Evolutionary conservation across 1,140 invertebrate species (phyloP).

Genomic region (Patella vulgata): DNA sequence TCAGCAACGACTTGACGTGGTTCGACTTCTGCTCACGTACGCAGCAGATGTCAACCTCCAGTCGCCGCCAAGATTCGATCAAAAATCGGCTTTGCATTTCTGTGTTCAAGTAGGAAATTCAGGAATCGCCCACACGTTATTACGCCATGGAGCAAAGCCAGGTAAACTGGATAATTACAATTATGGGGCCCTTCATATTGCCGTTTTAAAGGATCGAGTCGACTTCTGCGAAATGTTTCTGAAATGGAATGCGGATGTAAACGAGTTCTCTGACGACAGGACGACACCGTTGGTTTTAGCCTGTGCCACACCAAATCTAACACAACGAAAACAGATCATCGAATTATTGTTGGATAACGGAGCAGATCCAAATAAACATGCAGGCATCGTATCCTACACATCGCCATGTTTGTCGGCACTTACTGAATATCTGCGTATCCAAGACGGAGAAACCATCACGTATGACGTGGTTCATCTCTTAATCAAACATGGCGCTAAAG

Average conservation of each 20-base stretch:
- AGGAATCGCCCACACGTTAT: slow-evolving; percentile 80
- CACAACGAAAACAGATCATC: slow-evolving; percentile 73
- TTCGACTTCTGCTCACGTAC: slow-evolving; percentile 82
- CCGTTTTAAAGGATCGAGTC: slow-evolving; percentile 72
- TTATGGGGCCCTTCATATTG: slow-evolving; percentile 84
- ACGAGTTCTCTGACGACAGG: slow-evolving; percentile 73
- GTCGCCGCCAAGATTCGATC: slow-evolving; percentile 54
- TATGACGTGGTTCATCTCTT: slow-evolving; percentile 77
- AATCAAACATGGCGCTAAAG: slow-evolving; percentile 79
- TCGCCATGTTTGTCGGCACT: slow-evolving; percentile 75
- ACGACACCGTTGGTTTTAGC: slow-evolving; percentile 87
- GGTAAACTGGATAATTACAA: slow-evolving; percentile 75
- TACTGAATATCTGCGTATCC: slow-evolving; percentile 85
- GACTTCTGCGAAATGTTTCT: slow-evolving; percentile 72
- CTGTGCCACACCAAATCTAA: slow-evolving; percentile 80
- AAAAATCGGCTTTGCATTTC: slow-evolving; percentile 82
- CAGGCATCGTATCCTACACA: slow-evolving; percentile 68
- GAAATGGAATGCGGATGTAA: slow-evolving; percentile 74
- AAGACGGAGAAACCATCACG: slow-evolving; percentile 72
- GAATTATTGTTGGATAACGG: slow-evolving; percentile 71
- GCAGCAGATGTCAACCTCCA: slow-evolving; percentile 80
- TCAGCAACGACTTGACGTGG: slow-evolving; percentile 63
- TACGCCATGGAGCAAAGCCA: slow-evolving; percentile 79
- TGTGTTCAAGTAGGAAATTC: slow-evolving; percentile 82
- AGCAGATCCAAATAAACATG: slow-evolving; percentile 72